These are phyloP conservation scores for Pollenia labialis DNA, from an alignment of 2,888 invertebrate genomes.

Conservation along the genomic window DNA sequence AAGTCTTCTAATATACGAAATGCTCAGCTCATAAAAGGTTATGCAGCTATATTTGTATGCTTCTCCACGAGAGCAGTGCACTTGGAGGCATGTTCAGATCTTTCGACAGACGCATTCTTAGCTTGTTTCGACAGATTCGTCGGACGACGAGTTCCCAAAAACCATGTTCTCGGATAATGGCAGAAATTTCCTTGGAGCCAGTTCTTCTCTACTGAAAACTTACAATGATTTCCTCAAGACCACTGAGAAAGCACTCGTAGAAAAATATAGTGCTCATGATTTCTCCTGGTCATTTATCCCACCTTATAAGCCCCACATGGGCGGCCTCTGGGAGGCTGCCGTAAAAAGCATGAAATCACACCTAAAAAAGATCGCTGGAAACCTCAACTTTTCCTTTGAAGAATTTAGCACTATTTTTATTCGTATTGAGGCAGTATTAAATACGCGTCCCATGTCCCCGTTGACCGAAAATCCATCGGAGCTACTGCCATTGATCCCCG, in stretches of 20 bases:
- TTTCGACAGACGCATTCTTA: not conserved
- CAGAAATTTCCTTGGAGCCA: not conserved
- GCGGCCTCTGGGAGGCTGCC: too few species aligned
- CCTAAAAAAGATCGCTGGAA: not conserved
- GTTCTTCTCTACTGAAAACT: too few species aligned
- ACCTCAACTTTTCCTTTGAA: not conserved
- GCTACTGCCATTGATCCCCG: not conserved
- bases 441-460: not conserved
- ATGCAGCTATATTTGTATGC: too few species aligned
- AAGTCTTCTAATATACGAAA: too few species aligned
- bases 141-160: not conserved
- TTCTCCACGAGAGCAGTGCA: too few species aligned
- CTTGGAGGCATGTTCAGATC: too few species aligned
- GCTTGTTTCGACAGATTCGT: not conserved
- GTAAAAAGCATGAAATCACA: too few species aligned
- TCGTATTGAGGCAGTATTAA: conserved; percentile 1
- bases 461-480: not conserved
- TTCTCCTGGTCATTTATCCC: too few species aligned
- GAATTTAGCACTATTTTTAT: not conserved
- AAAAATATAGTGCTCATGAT: too few species aligned
- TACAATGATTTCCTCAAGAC: not conserved
- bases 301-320: too few species aligned
- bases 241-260: not conserved
- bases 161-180: not conserved
- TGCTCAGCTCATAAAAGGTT: too few species aligned